Evolutionary conservation across 2,113 vertebrate genomes (phyloP).

Genomic region (Lycaon pictus): DNA sequence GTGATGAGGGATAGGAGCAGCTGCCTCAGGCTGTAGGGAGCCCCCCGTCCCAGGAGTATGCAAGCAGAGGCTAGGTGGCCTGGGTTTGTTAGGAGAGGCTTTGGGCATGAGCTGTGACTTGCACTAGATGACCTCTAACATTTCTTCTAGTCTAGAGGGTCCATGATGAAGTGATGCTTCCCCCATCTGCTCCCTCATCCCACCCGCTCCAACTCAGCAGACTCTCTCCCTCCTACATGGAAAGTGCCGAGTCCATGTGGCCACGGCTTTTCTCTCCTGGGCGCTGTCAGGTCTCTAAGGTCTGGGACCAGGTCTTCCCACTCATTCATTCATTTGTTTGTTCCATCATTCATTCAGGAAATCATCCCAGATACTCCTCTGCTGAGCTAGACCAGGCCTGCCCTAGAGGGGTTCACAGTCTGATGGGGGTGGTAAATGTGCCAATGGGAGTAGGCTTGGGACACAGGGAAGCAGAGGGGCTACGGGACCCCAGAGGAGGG

Average conservation of each 20-base stretch:
- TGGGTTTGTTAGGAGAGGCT: neutral
- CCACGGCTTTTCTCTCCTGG: neutral
- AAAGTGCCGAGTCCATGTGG: fast-evolving
- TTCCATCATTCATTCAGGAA: neutral
- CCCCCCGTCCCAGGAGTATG: no score
- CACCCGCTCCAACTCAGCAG: no score
- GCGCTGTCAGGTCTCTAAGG: neutral
- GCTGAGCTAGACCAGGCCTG: neutral
- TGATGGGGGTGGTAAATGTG: neutral
- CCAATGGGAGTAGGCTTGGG: neutral
- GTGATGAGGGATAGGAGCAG: neutral
- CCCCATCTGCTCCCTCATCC: fast-evolving
- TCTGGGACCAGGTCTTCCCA: neutral
- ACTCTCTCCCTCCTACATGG: neutral
- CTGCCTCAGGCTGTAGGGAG: neutral
- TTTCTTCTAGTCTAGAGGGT: neutral
- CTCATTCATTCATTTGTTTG: neutral
- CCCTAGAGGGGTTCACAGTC: neutral
- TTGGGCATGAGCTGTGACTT: neutral
- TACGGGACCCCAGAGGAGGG: neutral
- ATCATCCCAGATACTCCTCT: neutral
- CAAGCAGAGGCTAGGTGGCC: neutral
- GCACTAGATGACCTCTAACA: neutral
- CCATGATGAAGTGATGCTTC: neutral
- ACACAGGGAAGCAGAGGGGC: neutral